Evolutionary conservation across 2,888 invertebrate species (phyloP).

Genomic region (Philonicus albiceps): DNA sequence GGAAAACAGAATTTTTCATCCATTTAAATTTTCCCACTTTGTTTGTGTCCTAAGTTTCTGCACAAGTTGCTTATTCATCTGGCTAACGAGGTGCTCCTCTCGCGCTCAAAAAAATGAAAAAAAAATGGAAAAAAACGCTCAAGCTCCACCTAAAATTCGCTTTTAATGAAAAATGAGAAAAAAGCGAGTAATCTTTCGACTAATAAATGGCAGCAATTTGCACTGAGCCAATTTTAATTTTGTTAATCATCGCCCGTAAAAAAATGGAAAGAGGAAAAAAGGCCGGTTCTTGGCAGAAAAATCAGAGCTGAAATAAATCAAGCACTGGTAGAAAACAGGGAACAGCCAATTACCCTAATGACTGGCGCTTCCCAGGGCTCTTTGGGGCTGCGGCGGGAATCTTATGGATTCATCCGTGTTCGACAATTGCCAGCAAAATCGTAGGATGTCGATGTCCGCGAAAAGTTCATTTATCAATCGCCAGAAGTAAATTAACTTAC

Average conservation of each 20-base stretch:
- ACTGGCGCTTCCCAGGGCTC: conserved; percentile 40
- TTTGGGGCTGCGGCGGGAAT: conserved; percentile 1
- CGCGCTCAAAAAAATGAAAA: not conserved
- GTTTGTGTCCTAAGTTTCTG: not conserved
- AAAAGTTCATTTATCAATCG: conserved; percentile 44
- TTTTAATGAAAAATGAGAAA: conserved; percentile 22
- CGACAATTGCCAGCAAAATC: not conserved
- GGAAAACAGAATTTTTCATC: not conserved
- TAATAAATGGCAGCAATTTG: conserved; percentile 30
- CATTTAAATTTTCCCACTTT: conserved; percentile 5
- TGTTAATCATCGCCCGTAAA: conserved; percentile 13
- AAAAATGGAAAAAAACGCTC: not conserved
- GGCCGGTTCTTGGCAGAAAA: conserved; percentile 18
- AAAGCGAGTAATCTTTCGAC: conserved; percentile 12
- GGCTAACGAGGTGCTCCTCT: not conserved
- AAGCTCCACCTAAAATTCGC: not conserved
- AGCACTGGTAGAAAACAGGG: conserved; percentile 45
- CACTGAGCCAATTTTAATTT: conserved; percentile 34
- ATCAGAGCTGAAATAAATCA: conserved; percentile 47
- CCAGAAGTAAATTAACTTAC: conserved; percentile 33
- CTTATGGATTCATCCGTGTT: not conserved
- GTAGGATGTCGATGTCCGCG: not conserved
- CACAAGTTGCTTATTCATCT: conserved; percentile 8
- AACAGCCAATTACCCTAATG: conserved; percentile 49
- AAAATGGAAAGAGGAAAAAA: not conserved